These are phyloP conservation scores for Altica lythri DNA, from an alignment of 2,888 invertebrate species.

Conservation along the genomic window DNA sequence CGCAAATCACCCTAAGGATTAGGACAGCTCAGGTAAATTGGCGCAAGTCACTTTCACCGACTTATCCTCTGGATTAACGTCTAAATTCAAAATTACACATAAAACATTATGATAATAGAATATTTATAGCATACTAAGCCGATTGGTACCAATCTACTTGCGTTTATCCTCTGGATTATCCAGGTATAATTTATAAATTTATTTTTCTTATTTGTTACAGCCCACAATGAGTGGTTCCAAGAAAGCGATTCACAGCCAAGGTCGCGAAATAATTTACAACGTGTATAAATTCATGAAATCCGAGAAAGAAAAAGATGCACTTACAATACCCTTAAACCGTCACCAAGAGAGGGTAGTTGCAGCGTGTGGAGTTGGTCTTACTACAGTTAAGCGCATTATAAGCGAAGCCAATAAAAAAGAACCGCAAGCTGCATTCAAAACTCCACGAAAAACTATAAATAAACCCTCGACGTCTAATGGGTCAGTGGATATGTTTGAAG, in stretches of 20 bases:
- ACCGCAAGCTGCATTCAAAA: neutral
- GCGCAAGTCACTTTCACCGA: no score
- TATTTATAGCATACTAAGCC: no score
- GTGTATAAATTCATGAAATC: constrained; percentile 6
- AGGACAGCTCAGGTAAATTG: no score
- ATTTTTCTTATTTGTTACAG: no score
- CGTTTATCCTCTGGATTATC: no score
- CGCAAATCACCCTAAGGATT: no score
- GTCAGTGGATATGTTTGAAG: constrained; percentile 5
- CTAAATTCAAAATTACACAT: no score
- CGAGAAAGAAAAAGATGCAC: constrained; percentile 6
- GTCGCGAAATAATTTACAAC: constrained; percentile 12
- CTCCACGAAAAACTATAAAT: neutral
- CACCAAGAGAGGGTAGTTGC: constrained; percentile 1
- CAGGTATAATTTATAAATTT: no score
- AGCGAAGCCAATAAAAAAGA: neutral
- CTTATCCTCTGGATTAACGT: no score
- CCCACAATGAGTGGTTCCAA: constrained; percentile 8
- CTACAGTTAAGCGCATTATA: constrained; percentile 1
- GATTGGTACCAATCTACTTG: no score
- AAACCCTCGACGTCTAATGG: constrained; percentile 9
- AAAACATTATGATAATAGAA: no score
- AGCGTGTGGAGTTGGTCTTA: neutral
- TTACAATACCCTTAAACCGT: neutral
- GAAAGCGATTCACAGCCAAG: constrained; percentile 8